Base-by-base conservation (phyloP, 2,888 invertebrate species). In the Drosophila borealis region DNA sequence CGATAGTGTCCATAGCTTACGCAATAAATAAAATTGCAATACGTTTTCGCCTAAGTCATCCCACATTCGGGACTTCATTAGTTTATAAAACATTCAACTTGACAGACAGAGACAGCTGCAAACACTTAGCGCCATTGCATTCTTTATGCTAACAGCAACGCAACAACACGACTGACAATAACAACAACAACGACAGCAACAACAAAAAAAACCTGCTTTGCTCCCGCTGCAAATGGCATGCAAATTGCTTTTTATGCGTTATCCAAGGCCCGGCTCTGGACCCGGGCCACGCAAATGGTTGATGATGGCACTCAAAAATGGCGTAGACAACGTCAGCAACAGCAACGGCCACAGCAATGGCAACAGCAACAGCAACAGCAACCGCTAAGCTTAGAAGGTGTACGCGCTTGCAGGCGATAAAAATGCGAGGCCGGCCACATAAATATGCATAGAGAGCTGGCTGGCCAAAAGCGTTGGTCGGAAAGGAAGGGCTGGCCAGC, bases 241-340 rank as follows among this genome's bases (percentile, higher is more conserved):
- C 85, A 86, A 86, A 86, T 86, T 89, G 85, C 88, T 86, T 86
- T 86, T 89, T 81, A 85, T 89, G 88, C 84, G 82, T 88, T 85
- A 78, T 70, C 70, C 80, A 62, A 39, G 57, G 42, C 51, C 56
- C 34, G 61, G 36, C 50, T 63, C 56, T 46, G 74, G 45, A 42
- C 70, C 46, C 45, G 50, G 53, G 60, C 67, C 67, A 67, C 49
- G 70, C 69, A 74, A 82, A 82, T 88, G 88, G 83, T 86, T 80
- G 83, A 83, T 83, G 88, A 83, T 83, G 83, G 75, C 83, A 83
- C 88, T 84, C 83, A 88, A 84, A 84, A 84, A 84, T 84, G 83
- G 88, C 83, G 88, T 80, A 82, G 82, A 73, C 76, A 72, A 78
- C 77, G 71, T 48, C 70, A 70, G 66, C 78, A 74, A 71, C 61